phyloP scores from a whole-genome alignment of 1,140 invertebrate genomes.

The Tachypleus tridentatus region DNA sequence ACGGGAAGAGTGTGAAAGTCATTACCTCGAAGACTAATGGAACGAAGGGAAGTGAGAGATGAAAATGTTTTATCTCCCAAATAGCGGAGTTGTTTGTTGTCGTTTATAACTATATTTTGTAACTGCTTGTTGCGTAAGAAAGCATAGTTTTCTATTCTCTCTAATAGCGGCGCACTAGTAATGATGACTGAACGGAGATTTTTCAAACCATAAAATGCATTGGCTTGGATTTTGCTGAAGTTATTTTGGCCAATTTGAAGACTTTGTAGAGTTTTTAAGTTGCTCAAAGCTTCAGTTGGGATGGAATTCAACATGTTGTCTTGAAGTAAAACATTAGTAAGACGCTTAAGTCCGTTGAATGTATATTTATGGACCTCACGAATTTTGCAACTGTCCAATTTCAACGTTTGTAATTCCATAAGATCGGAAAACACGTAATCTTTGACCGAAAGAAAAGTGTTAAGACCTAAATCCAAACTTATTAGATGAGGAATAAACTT shows the following conservation, averaged over 20 bases:
- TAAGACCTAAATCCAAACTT: constrained; percentile 60
- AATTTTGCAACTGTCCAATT: constrained; percentile 63
- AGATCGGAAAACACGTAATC: constrained; percentile 41
- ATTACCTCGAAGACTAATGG: constrained; percentile 37
- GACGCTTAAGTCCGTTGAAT: constrained; percentile 55
- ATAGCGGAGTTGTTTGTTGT: constrained; percentile 21
- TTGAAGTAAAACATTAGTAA: constrained; percentile 58
- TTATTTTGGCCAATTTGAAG: constrained; percentile 24
- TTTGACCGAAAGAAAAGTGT: constrained; percentile 57
- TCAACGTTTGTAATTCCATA: constrained; percentile 55
- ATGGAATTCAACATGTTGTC: constrained; percentile 60
- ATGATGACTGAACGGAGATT: constrained; percentile 24
- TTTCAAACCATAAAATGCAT: constrained; percentile 22
- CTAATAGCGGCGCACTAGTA: constrained; percentile 28
- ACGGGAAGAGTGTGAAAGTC: constrained; percentile 15
- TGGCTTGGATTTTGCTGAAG: constrained; percentile 16
- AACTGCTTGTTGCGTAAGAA: constrained; percentile 40
- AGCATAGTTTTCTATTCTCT: constrained; percentile 28
- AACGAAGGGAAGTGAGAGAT: constrained; percentile 55
- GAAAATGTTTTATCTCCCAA: constrained; percentile 56
- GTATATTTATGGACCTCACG: constrained; percentile 58
- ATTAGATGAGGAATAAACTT: constrained; percentile 45
- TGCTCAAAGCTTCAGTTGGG: constrained; percentile 56
- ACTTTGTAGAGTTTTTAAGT: constrained; percentile 35
- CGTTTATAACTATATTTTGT: constrained; percentile 50